phyloP scores from a whole-genome alignment of 2,113 vertebrate species.

The Heloderma charlesbogerti region DNA sequence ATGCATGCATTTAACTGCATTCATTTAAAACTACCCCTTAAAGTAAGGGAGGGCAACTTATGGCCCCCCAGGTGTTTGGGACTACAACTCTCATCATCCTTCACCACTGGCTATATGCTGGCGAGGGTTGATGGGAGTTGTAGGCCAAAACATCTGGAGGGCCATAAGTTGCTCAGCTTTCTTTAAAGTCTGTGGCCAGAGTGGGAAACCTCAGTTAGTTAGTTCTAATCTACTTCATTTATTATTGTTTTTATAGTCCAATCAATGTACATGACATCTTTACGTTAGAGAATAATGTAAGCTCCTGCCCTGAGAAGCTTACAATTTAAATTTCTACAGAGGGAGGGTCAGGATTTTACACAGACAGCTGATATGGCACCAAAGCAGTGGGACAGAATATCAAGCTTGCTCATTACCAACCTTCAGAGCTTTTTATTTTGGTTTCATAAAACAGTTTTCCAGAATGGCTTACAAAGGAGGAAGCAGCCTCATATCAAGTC shows the following conservation, averaged over 20 bases:
- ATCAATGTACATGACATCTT: not conserved
- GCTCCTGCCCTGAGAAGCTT: not conserved
- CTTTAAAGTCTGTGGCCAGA: not conserved
- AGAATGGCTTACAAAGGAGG: not conserved
- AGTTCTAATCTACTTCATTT: not conserved
- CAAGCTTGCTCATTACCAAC: not conserved
- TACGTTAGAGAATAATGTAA: not conserved
- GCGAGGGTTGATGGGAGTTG: too few relatives aligned
- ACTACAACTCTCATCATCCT: too few relatives aligned
- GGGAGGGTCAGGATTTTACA: not conserved
- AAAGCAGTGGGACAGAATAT: not conserved
- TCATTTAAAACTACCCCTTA: not conserved
- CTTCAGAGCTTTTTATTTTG: not conserved
- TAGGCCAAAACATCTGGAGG: too few relatives aligned
- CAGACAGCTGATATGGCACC: not conserved
- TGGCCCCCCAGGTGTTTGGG: too few relatives aligned
- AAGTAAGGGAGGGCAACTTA: not conserved
- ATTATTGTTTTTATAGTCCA: not conserved
- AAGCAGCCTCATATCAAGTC: not conserved
- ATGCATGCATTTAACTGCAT: not conserved
- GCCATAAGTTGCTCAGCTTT: too few relatives aligned
- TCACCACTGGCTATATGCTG: too few relatives aligned
- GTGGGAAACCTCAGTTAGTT: not conserved
- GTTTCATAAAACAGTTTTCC: not conserved
- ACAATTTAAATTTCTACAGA: not conserved